Base-by-base conservation (phyloP, 2,888 invertebrate species). In the Germaria angustata region DNA sequence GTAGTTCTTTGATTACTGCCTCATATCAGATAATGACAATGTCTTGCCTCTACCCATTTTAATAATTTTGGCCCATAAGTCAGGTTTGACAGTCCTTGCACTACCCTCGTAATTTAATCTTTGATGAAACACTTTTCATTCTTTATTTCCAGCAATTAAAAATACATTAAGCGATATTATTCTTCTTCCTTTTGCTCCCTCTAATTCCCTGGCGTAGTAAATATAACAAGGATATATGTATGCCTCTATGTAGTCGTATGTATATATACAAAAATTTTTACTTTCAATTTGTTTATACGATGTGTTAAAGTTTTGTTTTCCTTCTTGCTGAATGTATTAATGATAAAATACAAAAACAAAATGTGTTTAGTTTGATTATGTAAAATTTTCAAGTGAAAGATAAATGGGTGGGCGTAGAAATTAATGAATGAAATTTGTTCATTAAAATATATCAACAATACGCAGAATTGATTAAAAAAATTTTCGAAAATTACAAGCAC, bases 141-240 rank as follows among this genome's bases (percentile, higher is more conserved):
- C 51, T 69, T 28, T 63, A 28, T 61, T 22, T 44, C 11, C 28
- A 46, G 55, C 69, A 63, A 78, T 78, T 78, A 71, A 71, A 81
- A 69, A 65, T 51, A 75, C 75, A 75, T 75, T 65, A 80, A 65
- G 63, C 36, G 8, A 22, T 22, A 36, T 22, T 51, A 15, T 32
- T 28, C n/a, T 53, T 2, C 13, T 13, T 9, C 6, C 8, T 1
- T 28, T 15, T 46, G 32, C 13, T 39, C n/a, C 32, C 11, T 11
- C 13, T 28, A n/a, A 41, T 28, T 2, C 17, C 13, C n/a, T 7
- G 15, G 3, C 22, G 8, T 20, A 5, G n/a, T n/a, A n/a, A n/a
- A n/a, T n/a, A n/a, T n/a, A n/a, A n/a, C n/a, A n/a, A n/a, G n/a
- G n/a, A n/a, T n/a, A n/a, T n/a, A n/a, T n/a, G n/a, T n/a, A n/a